Conservation (phyloP, 2,888 invertebrate genomes). For the Ectropis crepuscularia region DNA sequence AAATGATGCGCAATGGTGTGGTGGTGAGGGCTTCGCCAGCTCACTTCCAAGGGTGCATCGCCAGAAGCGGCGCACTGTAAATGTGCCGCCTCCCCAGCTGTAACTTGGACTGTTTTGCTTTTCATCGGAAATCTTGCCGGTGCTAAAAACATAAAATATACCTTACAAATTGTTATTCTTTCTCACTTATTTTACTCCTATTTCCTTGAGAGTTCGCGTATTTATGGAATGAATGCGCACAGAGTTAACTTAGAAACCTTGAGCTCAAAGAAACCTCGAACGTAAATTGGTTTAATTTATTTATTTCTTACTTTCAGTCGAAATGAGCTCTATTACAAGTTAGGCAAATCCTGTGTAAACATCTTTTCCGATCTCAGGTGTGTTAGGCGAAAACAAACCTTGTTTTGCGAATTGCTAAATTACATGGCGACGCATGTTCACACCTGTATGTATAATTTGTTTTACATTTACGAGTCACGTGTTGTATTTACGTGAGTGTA, state of each 20-base stretch:
- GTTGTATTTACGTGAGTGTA: slow-evolving; percentile 4
- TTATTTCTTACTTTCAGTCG: slow-evolving; percentile 14
- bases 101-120: slow-evolving; percentile 92
- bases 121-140: slow-evolving; percentile 94
- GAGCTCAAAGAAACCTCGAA: slow-evolving; percentile 2
- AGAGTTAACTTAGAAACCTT: not conserved
- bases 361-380: slow-evolving; percentile 23
- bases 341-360: slow-evolving; percentile 26
- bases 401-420: slow-evolving; percentile 21
- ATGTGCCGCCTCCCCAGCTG: slow-evolving; percentile 92
- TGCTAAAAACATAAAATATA: slow-evolving; percentile 73
- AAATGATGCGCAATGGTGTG: slow-evolving; percentile 87
- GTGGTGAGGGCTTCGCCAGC: slow-evolving; percentile 92
- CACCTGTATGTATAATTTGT: not conserved
- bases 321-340: slow-evolving; percentile 16
- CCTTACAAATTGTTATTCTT: not conserved
- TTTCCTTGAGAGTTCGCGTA: not conserved
- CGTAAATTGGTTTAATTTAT: slow-evolving; percentile 20
- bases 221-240: not conserved
- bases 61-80: slow-evolving; percentile 94
- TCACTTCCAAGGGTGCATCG: slow-evolving; percentile 94
- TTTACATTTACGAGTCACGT: not conserved
- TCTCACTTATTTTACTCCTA: not conserved
- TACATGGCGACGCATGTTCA: slow-evolving; percentile 6
- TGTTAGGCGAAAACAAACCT: slow-evolving; percentile 17